These are phyloP conservation scores for Thymelicus lineola DNA, from an alignment of 2,888 invertebrate species.

Conservation along the genomic window DNA sequence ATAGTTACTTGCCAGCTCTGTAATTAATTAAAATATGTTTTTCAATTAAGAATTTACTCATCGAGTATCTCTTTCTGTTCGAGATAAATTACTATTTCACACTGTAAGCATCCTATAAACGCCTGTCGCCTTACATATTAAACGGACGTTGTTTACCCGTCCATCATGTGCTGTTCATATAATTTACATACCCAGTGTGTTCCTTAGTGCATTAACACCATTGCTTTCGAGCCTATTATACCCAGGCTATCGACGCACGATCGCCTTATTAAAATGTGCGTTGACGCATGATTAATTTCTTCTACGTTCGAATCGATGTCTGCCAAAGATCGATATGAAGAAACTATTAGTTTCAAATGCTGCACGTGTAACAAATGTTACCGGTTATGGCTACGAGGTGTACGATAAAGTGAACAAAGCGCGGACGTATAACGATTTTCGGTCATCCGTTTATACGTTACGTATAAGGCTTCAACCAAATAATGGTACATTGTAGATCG, in stretches of 20 bases:
- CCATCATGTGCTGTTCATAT: slow-evolving; percentile 16
- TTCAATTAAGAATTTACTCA: too few species aligned
- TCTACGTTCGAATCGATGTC: slow-evolving; percentile 30
- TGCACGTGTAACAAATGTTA: slow-evolving; percentile 51
- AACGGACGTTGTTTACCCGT: slow-evolving; percentile 27
- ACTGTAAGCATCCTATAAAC: slow-evolving; percentile 24
- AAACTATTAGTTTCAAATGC: slow-evolving; percentile 52
- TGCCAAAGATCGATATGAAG: slow-evolving; percentile 40
- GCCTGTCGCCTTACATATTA: slow-evolving; percentile 31
- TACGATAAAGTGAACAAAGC: slow-evolving; percentile 66
- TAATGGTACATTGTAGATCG: slow-evolving; percentile 67
- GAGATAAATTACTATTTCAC: slow-evolving; percentile 24
- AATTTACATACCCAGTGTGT: slow-evolving; percentile 11
- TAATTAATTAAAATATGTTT: background rate
- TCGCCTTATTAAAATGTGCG: slow-evolving; percentile 28
- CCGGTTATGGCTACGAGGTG: slow-evolving; percentile 59
- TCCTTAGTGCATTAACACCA: slow-evolving; percentile 21
- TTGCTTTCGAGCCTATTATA: slow-evolving; percentile 18
- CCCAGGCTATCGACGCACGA: slow-evolving; percentile 4
- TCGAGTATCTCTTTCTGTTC: background rate
- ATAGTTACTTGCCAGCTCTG: background rate
- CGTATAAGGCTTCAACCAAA: slow-evolving; percentile 79
- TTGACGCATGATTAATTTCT: slow-evolving; percentile 30
- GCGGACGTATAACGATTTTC: slow-evolving; percentile 77
- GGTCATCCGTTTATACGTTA: slow-evolving; percentile 75